A percentile compares a stretch with the other conserved stretches of the same genome.
phyloP scores from a whole-genome alignment of 2,888 invertebrate genomes.

The Masnerella sp. region DNA sequence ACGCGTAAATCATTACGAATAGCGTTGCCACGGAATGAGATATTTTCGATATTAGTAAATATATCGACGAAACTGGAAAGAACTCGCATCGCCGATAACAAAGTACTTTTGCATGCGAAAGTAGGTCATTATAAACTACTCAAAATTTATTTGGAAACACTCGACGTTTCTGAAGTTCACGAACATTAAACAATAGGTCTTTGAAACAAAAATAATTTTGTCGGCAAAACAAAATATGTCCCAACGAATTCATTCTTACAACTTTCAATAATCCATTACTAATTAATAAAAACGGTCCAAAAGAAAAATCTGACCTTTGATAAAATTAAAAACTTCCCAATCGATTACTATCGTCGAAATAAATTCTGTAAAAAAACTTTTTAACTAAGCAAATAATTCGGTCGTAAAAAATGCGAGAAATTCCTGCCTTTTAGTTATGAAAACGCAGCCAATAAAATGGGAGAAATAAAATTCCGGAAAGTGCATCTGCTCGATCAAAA shows the following conservation, averaged over 20 bases:
- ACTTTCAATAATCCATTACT: no score
- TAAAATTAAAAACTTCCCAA: no score
- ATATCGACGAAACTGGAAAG: constrained; percentile 1
- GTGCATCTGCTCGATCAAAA: constrained; percentile 2
- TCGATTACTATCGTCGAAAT: no score
- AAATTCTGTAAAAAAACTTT: no score
- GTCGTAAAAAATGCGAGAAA: no score
- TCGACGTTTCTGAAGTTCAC: background rate
- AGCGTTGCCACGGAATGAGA: no score
- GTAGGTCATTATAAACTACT: constrained; percentile 31
- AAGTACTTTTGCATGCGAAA: constrained; percentile 11
- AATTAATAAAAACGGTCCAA: no score
- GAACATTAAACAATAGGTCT: constrained; percentile 5
- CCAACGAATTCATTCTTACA: no score
- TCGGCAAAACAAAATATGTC: background rate
- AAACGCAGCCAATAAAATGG: background rate
- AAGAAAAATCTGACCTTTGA: no score
- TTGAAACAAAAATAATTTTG: background rate
- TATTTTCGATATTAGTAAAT: constrained; percentile 11
- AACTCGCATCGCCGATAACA: constrained; percentile 9
- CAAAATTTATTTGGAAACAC: constrained; percentile 3
- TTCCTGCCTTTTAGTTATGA: constrained; percentile 4
- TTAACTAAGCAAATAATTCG: no score
- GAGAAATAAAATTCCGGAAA: constrained; percentile 1
- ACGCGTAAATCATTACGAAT: no score